These are phyloP conservation scores for Proteles cristata DNA, from an alignment of 2,113 vertebrate genomes.

Conservation along the genomic window DNA sequence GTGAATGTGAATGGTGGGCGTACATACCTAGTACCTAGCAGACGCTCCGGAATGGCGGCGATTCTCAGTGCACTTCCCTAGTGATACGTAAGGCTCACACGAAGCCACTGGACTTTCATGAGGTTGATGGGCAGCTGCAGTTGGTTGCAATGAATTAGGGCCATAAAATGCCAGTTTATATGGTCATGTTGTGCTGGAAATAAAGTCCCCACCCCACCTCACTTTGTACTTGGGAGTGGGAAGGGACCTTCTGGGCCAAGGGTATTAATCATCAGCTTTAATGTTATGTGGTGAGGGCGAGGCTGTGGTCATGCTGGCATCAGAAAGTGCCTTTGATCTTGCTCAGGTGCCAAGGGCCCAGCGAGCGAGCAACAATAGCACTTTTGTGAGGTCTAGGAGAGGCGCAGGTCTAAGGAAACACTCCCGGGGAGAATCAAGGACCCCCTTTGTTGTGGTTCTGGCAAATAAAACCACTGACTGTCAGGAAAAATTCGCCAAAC, in stretches of 20 bases:
- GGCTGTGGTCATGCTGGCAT: conserved; percentile 87
- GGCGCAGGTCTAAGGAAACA: conserved; percentile 73
- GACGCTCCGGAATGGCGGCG: background rate
- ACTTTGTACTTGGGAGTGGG: conserved; percentile 77
- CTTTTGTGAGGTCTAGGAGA: conserved; percentile 87
- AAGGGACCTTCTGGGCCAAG: conserved; percentile 83
- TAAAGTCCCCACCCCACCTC: conserved; percentile 65
- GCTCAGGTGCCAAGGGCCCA: conserved; percentile 86
- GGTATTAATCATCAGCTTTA: conserved; percentile 87
- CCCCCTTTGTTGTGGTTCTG: conserved; percentile 89
- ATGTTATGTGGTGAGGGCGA: conserved; percentile 86
- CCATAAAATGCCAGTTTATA: conserved; percentile 87
- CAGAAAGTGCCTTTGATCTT: conserved; percentile 86
- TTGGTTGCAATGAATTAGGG: conserved; percentile 85
- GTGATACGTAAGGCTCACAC: conserved; percentile 54
- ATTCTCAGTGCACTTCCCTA: conserved; percentile 1
- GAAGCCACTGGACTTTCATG: conserved; percentile 79
- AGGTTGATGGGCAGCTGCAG: conserved; percentile 86
- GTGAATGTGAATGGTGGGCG: background rate
- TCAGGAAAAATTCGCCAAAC: conserved; percentile 85
- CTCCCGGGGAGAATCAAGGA: conserved; percentile 86
- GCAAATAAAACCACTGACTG: conserved; percentile 85
- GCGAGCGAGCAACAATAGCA: conserved; percentile 86
- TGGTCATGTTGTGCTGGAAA: conserved; percentile 84
- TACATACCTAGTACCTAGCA: background rate